These are phyloP conservation scores for Leucoma salicis DNA, from an alignment of 2,888 invertebrate species.

Conservation along the genomic window DNA sequence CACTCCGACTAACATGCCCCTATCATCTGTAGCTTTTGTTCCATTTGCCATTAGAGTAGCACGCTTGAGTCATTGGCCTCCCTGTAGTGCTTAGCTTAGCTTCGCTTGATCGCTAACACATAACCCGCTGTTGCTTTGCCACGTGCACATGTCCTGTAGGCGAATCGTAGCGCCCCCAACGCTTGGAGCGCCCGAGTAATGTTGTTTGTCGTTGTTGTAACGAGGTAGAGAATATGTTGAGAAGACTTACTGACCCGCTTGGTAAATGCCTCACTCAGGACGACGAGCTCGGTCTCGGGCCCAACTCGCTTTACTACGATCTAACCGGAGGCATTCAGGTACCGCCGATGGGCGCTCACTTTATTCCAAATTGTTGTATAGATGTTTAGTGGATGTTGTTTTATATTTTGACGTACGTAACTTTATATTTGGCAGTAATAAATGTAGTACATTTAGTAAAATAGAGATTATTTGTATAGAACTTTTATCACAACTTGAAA, in stretches of 20 bases:
- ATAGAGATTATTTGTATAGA: conserved; percentile 36
- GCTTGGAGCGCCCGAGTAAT: conserved; percentile 63
- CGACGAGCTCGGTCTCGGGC: conserved; percentile 78
- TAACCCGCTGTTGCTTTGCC: conserved; percentile 36
- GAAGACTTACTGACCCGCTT: conserved; percentile 78
- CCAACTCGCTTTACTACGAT: conserved; percentile 81
- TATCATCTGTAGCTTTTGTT: conserved; percentile 49
- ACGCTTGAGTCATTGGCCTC: conserved; percentile 57
- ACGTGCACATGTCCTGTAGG: conserved; percentile 45
- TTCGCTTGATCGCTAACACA: conserved; percentile 46
- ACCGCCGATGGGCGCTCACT: conserved; percentile 46
- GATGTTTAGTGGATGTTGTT: conserved; percentile 33
- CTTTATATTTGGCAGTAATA: conserved; percentile 15
- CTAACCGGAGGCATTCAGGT: conserved; percentile 82
- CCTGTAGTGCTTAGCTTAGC: conserved; percentile 60
- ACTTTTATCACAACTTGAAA: conserved; percentile 18
- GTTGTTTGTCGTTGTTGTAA: conserved; percentile 69
- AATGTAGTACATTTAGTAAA: conserved; percentile 13
- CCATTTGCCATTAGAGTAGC: conserved; percentile 63
- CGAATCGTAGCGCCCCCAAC: conserved; percentile 56
- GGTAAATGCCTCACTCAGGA: conserved; percentile 79
- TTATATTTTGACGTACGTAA: conserved; percentile 9
- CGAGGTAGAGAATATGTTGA: conserved; percentile 71
- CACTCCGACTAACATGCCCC: conserved; percentile 68
- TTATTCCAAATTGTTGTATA: conserved; percentile 40